Percentiles rank a stretch among this genome's conserved stretches.
Evolutionary conservation across 2,888 invertebrate species (phyloP).

Genomic region (Sabatieria punctata): DNA sequence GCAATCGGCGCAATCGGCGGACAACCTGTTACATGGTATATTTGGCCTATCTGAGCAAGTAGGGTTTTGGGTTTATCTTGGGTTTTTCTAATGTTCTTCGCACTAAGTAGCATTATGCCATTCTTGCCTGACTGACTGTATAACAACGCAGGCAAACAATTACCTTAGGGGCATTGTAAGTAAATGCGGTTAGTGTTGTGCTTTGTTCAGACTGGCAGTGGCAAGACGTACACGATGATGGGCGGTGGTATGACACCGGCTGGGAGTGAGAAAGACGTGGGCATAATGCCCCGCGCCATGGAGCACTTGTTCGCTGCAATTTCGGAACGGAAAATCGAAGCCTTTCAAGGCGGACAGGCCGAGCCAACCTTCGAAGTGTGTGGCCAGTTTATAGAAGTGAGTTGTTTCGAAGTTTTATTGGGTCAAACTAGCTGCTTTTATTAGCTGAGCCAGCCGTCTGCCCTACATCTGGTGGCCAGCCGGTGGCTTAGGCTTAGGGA

Average conservation of each 20-base stretch:
- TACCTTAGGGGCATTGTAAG: too few species aligned
- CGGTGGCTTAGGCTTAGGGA: too few species aligned
- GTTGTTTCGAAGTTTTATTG: too few species aligned
- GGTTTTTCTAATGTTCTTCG: too few species aligned
- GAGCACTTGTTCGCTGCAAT: conserved; percentile 60
- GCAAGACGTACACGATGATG: conserved; percentile 98
- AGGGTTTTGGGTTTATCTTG: too few species aligned
- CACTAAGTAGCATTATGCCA: too few species aligned
- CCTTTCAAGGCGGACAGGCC: conserved; percentile 47
- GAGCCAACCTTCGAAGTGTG: conserved; percentile 57
- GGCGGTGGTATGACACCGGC: conserved; percentile 37
- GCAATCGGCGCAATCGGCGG: too few species aligned
- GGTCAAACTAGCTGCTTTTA: too few species aligned
- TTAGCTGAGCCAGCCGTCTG: too few species aligned
- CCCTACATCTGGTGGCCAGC: too few species aligned
- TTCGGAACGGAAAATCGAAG: conserved; percentile 25
- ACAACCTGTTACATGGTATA: background rate
- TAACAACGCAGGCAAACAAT: too few species aligned
- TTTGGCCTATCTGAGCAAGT: background rate
- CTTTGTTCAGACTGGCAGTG: conserved; percentile 66
- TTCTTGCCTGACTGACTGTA: too few species aligned
- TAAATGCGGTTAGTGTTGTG: background rate
- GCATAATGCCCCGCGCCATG: conserved; percentile 89
- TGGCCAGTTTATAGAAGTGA: conserved; percentile 67
- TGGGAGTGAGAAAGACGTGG: conserved; percentile 43